Base-by-base conservation (phyloP, 2,888 invertebrate genomes). In the Ommatoiulus sabulosus region DNA sequence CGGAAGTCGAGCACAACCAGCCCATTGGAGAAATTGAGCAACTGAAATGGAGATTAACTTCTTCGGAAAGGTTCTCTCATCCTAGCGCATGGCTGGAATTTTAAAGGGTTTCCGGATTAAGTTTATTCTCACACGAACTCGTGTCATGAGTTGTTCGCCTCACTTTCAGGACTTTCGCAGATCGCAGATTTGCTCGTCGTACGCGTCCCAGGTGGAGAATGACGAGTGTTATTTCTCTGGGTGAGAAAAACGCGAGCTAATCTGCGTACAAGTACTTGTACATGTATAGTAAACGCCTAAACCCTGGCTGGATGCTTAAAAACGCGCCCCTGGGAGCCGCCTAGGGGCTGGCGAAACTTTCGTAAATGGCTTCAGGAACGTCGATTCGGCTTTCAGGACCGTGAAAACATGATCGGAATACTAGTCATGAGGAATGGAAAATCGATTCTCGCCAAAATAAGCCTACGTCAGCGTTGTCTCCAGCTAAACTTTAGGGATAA, bases 331-430 rank as follows among this genome's bases (percentile, higher is more conserved):
- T 2, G 80, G 80, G 80, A 80, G 12, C 80, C 12, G 12, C 35
- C 10, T 3, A 35, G 12, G 35, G 35, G 35, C 80, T 35, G 80
- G 80, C 35, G 10, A 35, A 35, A 24, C 35, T 80, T 80, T 80
- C 35, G 35, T 35, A 35, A 80, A 80, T 35, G 8, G 80, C 80
- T 80, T 12, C 80, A 80, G 80, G 80, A 80, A 24, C 35, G 7
- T 80, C 35, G 80, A 35, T 80, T 80, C 12, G 80, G 24, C 24
- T 80, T 80, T 35, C 12, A 80, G 24, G 24, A 35, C 80, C 80
- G 80, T 80, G 35, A 80, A 80, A 80, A 80, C 80, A 35, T 80
- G 35, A 12, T 80, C 80, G 5, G 80, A 80, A 80, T 80, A 35
- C 80, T 80, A 80, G 80, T 80, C 80, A 15, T 15, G 35, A 24